These are phyloP conservation scores for Pycnonotus jocosus DNA, from an alignment of 2,113 vertebrate genomes.

Conservation along the genomic window DNA sequence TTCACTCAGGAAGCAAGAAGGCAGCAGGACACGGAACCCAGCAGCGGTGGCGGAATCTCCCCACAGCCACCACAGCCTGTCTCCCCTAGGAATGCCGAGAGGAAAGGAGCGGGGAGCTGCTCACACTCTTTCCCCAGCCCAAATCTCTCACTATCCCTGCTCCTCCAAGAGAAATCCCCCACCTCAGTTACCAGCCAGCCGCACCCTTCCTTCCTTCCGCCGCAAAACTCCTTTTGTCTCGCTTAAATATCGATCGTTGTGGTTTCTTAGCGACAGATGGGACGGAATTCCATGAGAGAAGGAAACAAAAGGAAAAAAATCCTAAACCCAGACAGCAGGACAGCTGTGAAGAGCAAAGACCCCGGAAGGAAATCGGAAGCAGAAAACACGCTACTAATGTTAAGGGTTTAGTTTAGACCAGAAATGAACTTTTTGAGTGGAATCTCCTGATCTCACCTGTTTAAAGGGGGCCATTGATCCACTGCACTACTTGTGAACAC, in stretches of 20 bases:
- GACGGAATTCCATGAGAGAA: neutral
- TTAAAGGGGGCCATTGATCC: neutral
- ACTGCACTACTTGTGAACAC: rapidly evolving
- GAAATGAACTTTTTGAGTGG: neutral
- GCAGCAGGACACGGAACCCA: neutral
- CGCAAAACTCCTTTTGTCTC: neutral
- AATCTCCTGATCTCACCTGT: neutral
- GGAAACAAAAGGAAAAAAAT: neutral
- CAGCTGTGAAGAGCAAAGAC: neutral
- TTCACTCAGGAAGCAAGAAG: neutral
- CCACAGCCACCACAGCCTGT: no score
- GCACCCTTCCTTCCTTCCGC: no score
- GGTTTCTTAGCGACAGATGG: neutral
- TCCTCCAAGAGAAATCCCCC: neutral
- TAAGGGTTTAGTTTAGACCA: neutral
- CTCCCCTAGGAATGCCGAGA: neutral
- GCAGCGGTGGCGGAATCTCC: no score
- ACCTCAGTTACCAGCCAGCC: rapidly evolving
- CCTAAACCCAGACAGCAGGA: neutral
- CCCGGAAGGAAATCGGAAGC: neutral
- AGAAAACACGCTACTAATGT: neutral
- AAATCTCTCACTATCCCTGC: no score
- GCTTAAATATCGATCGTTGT: rapidly evolving
- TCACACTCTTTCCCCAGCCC: no score
- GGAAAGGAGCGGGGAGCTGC: neutral